Conservation (phyloP, 2,113 vertebrate species). For the Thunnus thynnus region DNA sequence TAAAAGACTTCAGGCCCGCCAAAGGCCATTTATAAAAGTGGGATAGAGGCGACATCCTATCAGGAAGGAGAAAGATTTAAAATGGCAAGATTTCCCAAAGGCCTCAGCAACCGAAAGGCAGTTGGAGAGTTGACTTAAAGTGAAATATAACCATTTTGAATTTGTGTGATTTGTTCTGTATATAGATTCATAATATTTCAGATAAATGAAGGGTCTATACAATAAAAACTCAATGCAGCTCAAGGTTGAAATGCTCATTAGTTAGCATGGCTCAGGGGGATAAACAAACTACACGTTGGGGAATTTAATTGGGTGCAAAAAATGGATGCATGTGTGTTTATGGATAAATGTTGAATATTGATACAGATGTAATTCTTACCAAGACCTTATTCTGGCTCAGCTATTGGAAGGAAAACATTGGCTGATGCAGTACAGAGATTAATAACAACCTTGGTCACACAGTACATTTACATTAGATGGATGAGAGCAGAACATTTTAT, state of each 20-base stretch:
- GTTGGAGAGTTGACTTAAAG: slow-evolving; percentile 49
- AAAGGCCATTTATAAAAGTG: slow-evolving; percentile 65
- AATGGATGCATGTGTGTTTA: slow-evolving; percentile 35
- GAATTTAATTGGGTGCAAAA: slow-evolving; percentile 40
- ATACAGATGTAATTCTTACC: slow-evolving; percentile 40
- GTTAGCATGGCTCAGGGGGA: slow-evolving; percentile 23
- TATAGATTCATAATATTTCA: slow-evolving; percentile 35
- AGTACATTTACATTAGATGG: slow-evolving; percentile 59
- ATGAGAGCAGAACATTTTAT: slow-evolving; percentile 69
- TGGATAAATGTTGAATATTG: slow-evolving; percentile 47
- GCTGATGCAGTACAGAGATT: slow-evolving; percentile 64
- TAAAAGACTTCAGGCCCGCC: slow-evolving; percentile 67
- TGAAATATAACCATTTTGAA: slow-evolving; percentile 60
- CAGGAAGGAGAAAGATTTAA: slow-evolving; percentile 69
- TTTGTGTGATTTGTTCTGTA: slow-evolving; percentile 47
- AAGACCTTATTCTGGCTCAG: slow-evolving; percentile 48
- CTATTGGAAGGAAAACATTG: slow-evolving; percentile 44
- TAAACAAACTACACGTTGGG: slow-evolving; percentile 43
- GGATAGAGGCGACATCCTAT: slow-evolving; percentile 63
- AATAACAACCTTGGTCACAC: slow-evolving; percentile 68
- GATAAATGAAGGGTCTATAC: slow-evolving; percentile 24
- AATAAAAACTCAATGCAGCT: slow-evolving; percentile 33
- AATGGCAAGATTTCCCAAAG: slow-evolving; percentile 70
- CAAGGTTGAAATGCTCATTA: slow-evolving; percentile 51
- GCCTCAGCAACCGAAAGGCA: slow-evolving; percentile 57